A percentile compares a stretch with the other conserved stretches of the same genome.
Conservation (phyloP, 2,113 vertebrate species). For the Megaptera novaeangliae region DNA sequence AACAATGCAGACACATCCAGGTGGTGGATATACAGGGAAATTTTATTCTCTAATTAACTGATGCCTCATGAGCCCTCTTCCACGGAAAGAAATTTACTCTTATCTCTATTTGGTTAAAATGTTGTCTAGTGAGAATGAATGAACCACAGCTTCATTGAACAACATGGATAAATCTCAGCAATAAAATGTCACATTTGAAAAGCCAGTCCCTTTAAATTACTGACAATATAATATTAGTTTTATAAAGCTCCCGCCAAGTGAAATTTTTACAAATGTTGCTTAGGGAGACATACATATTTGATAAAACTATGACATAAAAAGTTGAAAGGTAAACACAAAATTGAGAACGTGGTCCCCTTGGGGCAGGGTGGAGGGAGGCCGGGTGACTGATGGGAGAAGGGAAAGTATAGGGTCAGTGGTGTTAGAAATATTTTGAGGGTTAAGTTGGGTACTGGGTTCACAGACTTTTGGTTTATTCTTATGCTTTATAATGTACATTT, state of each 20-base stretch:
- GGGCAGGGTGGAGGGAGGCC: background rate
- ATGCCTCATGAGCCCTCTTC: background rate
- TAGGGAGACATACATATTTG: background rate
- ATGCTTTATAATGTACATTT: background rate
- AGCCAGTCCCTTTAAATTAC: background rate
- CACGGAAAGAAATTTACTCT: background rate
- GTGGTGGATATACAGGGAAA: background rate
- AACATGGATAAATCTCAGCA: background rate
- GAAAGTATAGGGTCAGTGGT: background rate
- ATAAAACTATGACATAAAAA: background rate
- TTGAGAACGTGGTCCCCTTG: background rate
- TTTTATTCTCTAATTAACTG: background rate
- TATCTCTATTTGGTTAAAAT: background rate
- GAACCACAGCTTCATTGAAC: background rate
- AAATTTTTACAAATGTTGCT: background rate
- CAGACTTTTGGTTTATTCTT: background rate
- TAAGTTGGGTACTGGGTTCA: background rate
- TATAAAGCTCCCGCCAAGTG: background rate
- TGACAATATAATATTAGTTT: background rate
- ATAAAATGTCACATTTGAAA: background rate
- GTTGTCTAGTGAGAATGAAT: background rate
- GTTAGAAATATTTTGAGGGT: background rate
- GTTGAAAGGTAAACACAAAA: background rate
- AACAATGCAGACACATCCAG: background rate
- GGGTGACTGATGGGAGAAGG: background rate